Evolutionary conservation across 1,140 invertebrate species (phyloP).

Genomic region (Berghia stephanieae): DNA sequence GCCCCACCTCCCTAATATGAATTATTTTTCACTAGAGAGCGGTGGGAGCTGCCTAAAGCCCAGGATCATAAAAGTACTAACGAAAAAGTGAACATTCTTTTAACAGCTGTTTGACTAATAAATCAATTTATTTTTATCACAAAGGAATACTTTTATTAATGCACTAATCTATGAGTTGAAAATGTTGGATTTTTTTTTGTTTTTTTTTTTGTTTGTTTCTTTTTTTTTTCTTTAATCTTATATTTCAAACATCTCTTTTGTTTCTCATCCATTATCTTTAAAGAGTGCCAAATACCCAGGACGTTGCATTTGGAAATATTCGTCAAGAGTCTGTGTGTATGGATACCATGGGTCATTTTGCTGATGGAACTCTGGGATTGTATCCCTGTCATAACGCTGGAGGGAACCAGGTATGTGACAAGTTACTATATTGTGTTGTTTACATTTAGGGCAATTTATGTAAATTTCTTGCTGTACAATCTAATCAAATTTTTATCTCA

Average conservation of each 20-base stretch:
- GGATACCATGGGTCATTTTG: constrained; percentile 90
- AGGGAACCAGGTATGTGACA: constrained; percentile 83
- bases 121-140: no score
- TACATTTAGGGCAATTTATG: no score
- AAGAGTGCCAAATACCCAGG: constrained; percentile 65
- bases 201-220: neutral
- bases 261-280: neutral
- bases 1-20: no score
- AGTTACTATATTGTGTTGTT: no score
- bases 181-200: neutral
- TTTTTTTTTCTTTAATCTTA: neutral
- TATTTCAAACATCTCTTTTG: neutral
- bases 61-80: no score
- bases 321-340: constrained; percentile 86
- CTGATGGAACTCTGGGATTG: constrained; percentile 87
- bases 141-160: no score
- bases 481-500: neutral
- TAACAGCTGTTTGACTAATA: no score
- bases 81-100: no score
- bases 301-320: constrained; percentile 67
- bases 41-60: no score
- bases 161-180: no score
- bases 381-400: constrained; percentile 95
- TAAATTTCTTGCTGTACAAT: no score
- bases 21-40: no score